phyloP scores from a whole-genome alignment of 2,113 vertebrate genomes.

The Geococcyx californianus region DNA sequence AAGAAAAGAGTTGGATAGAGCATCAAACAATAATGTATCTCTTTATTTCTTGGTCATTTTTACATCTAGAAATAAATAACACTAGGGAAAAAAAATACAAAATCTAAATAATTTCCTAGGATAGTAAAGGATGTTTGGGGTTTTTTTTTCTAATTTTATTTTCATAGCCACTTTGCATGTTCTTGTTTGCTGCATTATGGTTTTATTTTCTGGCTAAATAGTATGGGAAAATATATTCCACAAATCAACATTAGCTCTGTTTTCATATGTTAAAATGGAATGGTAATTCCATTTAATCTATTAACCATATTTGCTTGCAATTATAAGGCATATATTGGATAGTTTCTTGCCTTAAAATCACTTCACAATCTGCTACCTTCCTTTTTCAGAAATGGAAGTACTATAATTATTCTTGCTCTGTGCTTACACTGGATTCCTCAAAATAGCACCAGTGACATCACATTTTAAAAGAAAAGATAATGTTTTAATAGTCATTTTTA shows the following conservation, averaged over 20 bases:
- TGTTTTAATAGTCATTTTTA: neutral
- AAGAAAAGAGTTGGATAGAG: neutral
- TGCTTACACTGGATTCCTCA: neutral
- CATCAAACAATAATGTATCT: neutral
- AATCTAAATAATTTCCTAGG: neutral
- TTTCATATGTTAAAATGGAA: neutral
- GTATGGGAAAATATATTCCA: neutral
- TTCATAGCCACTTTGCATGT: neutral
- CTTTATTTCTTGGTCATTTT: neutral
- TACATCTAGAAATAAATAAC: neutral
- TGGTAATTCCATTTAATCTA: neutral
- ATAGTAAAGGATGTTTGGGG: neutral
- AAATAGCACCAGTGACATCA: constrained; percentile 5
- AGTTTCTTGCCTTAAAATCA: neutral
- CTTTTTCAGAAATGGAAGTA: neutral
- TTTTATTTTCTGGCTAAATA: neutral
- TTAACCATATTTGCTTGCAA: neutral
- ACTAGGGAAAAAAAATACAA: neutral
- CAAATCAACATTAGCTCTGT: neutral
- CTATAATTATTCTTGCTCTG: neutral
- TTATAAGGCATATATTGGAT: neutral
- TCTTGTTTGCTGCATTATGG: neutral
- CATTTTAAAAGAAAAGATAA: neutral
- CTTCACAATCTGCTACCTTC: neutral
- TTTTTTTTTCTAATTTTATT: neutral